Evolutionary conservation across 1,140 invertebrate species (phyloP), one percentile per base, ranked within the genome.

Genomic region (Temnothorax curvispinosus): DNA sequence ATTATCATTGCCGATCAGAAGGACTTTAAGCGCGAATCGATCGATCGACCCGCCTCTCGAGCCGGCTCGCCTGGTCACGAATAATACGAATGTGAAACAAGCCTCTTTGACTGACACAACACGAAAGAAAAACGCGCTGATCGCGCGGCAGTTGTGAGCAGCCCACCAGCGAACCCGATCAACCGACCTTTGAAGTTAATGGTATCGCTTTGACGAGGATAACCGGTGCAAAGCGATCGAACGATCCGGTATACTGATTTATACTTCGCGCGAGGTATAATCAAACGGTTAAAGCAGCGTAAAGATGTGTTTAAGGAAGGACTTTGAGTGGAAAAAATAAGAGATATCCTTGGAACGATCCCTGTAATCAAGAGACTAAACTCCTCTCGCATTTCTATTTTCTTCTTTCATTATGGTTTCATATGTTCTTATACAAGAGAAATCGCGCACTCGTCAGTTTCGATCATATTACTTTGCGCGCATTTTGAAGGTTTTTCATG

Each of bases 171-270:
- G 32, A 58, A 54, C 3, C 13, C n/a, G 32, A 27, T 8, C n/a
- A 6, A 15, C 8, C 60, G 47, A 41, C 13, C 13, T 50, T 74
- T 60, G 4, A 27, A 58, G 32, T 35, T 35, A 58, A 58, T 47
- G 27, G 2, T 72, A 47, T 72, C 7, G 50, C 38, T 38, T 56
- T n/a, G 32, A 44, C 64, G 8, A 81, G 78, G 27, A 81, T 58
- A 72, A 72, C 52, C 27, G 13, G 18, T 50, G n/a, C 13, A 15
- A 32, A 52, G 2, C 38, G 9, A 60, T 47, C n/a, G 8, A 35
- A 47, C 18, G 38, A 21, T 60, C 11, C 8, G 5, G 27, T 27
- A 27, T 35, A 32, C 15, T 35, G 32, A 54, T 71, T 69, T 69
- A 52, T 52, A 11, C 13, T 27, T 52, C 8, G n/a, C 21, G 8